Evolutionary conservation across 2,888 invertebrate species (phyloP).

Genomic region (Dorcus parallelipipedus): DNA sequence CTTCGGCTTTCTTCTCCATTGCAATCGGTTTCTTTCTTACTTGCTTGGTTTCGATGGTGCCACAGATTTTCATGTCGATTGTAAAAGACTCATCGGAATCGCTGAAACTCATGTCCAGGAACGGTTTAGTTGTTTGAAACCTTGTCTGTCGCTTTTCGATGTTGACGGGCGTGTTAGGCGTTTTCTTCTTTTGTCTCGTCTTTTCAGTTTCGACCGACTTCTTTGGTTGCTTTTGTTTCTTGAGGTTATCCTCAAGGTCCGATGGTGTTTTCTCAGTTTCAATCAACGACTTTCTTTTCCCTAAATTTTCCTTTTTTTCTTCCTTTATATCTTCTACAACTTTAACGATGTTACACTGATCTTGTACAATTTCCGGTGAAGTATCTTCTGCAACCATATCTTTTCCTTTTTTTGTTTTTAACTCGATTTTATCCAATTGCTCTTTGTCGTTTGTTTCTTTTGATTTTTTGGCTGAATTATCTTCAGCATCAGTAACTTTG

Average conservation of each 20-base stretch:
- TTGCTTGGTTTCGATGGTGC: not conserved
- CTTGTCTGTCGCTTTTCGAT: not conserved
- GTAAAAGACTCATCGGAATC: slow-evolving; percentile 13
- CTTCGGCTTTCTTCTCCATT: too few relatives aligned
- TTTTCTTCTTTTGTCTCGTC: slow-evolving; percentile 13
- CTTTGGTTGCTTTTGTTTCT: too few relatives aligned
- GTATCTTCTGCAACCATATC: slow-evolving; percentile 7
- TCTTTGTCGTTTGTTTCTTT: slow-evolving; percentile 27
- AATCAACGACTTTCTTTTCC: slow-evolving; percentile 11
- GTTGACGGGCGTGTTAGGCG: slow-evolving; percentile 10
- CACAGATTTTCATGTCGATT: too few relatives aligned
- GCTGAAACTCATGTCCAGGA: not conserved
- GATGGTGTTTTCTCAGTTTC: too few relatives aligned
- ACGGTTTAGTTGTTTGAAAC: not conserved
- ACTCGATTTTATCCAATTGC: slow-evolving; percentile 25
- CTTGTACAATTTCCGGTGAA: slow-evolving; percentile 30
- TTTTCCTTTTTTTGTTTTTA: slow-evolving; percentile 14
- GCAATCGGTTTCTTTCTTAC: not conserved
- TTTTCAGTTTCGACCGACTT: slow-evolving; percentile 21
- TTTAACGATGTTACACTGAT: slow-evolving; percentile 23
- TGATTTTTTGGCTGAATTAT: slow-evolving; percentile 20
- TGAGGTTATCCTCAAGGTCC: too few relatives aligned
- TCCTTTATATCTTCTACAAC: slow-evolving; percentile 18
- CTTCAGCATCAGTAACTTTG: slow-evolving; percentile 25
- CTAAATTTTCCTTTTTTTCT: slow-evolving; percentile 15